Evolutionary conservation across 2,888 invertebrate species (phyloP), one percentile per base, ranked within the genome.

Genomic region (Ectemnius lituratus): DNA sequence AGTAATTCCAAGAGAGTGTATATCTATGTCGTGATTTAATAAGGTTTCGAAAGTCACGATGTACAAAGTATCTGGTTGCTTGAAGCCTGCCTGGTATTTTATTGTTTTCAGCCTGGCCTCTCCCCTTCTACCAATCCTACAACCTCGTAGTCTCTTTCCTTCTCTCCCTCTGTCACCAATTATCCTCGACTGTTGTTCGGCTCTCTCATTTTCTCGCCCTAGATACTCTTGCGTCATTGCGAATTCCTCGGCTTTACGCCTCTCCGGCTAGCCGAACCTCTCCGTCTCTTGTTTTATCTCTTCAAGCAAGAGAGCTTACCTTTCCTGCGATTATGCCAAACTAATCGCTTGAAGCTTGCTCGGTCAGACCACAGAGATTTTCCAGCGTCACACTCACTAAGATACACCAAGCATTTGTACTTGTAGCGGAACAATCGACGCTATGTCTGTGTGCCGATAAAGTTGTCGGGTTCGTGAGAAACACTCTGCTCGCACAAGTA

Each of bases 31-130:
- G 79, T 76, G 84, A 84, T 83, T 80, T 81, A 80, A 81, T 85
- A 85, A 78, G 84, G 81, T 86, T 86, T 85, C 86, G 87, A 86
- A 86, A 87, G 87, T 84, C 84, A 81, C 82, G 84, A 72, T 71
- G 76, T 70, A 37, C 62, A 27, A 13, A 62, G 75, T 47, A 59
- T 70, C 57, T 67, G 58, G 57, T 79, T 75, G 80, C 82, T 68
- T 73, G 66, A 71, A 80, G 75, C 72, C 62, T 63, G 68, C 76
- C 74, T 72, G 82, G 71, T 78, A 86, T 84, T 86, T 86, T 82
- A 85, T 86, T 86, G 84, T 85, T 80, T 84, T 77, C 78, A 67
- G 67, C 47, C 60, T 57, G 49, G 23, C 65, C 56, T 58, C 68
- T 67, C 52, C 37, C 37, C 11, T 37, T 11, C 23, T 3, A 23